Percentiles rank a stretch among this genome's conserved stretches.
phyloP scores from a whole-genome alignment of 2,797 vertebrate species.

The Pempheris klunzingeri region DNA sequence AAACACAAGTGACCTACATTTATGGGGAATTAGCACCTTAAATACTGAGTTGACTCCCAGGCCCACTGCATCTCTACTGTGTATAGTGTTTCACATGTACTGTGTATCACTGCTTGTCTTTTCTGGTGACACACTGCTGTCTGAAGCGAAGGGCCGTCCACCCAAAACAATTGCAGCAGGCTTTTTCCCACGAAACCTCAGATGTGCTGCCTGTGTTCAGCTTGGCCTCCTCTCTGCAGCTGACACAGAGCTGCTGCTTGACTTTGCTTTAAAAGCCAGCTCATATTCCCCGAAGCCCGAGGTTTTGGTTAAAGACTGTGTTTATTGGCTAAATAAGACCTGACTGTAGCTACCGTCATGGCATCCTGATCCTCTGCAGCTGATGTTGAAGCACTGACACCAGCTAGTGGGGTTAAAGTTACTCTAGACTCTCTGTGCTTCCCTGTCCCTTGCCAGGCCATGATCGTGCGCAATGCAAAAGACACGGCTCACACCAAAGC shows the following conservation, averaged over 20 bases:
- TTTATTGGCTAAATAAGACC: conserved; percentile 69
- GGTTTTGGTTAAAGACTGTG: conserved; percentile 58
- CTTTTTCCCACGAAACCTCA: conserved; percentile 56
- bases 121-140: conserved; percentile 41
- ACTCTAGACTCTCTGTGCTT: not conserved
- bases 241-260: conserved; percentile 37
- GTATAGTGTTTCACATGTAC: conserved; percentile 19
- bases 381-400: conserved; percentile 32
- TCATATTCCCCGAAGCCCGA: conserved; percentile 60
- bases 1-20: conserved; percentile 8
- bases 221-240: conserved; percentile 51
- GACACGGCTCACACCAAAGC: conserved; percentile 99
- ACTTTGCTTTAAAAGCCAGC: conserved; percentile 38
- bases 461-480: conserved; percentile 99
- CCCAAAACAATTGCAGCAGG: conserved; percentile 48
- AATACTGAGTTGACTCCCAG: conserved; percentile 6
- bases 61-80: conserved; percentile 11
- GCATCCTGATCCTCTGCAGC: conserved; percentile 29
- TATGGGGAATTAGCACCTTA: conserved; percentile 2
- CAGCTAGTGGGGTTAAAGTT: conserved; percentile 17
- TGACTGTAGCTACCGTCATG: conserved; percentile 49
- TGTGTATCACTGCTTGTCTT: conserved; percentile 20
- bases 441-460: conserved; percentile 86
- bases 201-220: conserved; percentile 46
- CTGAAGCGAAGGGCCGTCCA: conserved; percentile 44